Base-by-base conservation (phyloP, 2,113 vertebrate species). In the Corythornis cristatus region DNA sequence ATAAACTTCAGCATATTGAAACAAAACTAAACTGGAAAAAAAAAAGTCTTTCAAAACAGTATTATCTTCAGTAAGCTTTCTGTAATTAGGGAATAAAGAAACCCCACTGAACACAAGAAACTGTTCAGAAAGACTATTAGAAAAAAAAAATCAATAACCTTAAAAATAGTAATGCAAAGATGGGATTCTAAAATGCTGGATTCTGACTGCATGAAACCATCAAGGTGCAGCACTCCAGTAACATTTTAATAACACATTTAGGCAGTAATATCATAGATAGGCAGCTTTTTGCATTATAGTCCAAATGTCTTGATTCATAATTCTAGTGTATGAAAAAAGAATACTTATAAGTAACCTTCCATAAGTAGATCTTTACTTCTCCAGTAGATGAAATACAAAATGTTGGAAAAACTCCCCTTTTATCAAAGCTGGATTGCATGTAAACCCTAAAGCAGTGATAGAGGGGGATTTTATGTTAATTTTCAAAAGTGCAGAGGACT, bases 171-270 rank as follows among this genome's bases (percentile, higher is more conserved):
- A 96, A 97, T 95, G 75, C 48, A 93, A 85, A 82, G 77, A 77
- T 89, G 29, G 33, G 72, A 95, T 95, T 96, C 82, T 95, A 93
- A 97, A 96, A 96, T 95, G 19, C 80, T 91, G 91, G 87, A 70
- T 40, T 96, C 93, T 89, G 80, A 58, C 94, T 96, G 93, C 76
- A 97, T 84, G 88, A 97, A 98, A 96, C 93, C 93, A 96, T 91
- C 97, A 96, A 97, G 95, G 89, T 96, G 90, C 54, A 95, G 90
- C 95, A 95, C 92, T 83, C 72, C 75, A 94, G 95, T 93, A 97
- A 96, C 83, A 94, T 97, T 97, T 97, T 95, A 97, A 95, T 96
- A 97, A 85, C 77, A 85, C 73, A 94, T 94, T 94, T 93, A 93
- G 92, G 78, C 86, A 53, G 74, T 78, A 90, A 95, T 78, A 78